Evolutionary conservation across 2,888 invertebrate species (phyloP), one percentile per base, ranked within the genome.

Genomic region (Nysson spinosus): DNA sequence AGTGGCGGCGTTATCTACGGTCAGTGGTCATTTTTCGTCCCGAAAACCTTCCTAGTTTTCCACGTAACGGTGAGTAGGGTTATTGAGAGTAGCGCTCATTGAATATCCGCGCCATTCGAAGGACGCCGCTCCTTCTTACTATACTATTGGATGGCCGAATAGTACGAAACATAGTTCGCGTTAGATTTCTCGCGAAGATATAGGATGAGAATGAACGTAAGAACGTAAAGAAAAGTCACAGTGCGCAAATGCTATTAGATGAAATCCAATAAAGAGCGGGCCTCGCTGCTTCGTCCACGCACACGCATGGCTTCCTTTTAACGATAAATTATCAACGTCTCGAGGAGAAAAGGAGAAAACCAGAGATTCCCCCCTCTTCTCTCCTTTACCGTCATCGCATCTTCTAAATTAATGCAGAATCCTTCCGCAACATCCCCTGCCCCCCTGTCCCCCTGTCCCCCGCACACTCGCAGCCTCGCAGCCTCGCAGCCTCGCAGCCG

Each of bases 181-280:
- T n/a, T n/a, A n/a, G n/a, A n/a, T n/a, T n/a, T n/a, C n/a, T n/a
- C n/a, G n/a, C n/a, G n/a, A n/a, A n/a, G n/a, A n/a, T n/a, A n/a
- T n/a, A n/a, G n/a, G n/a, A n/a, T 32, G n/a, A n/a, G 4, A 4
- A 11, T n/a, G 5, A 9, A 7, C 9, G 16, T n/a, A 17, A 35
- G 17, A 35, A 22, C 42, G 26, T 9, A 4, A 22, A 46, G 17
- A 35, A 22, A 34, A 34, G 7, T 3, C n/a, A 34, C 39, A 9
- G 20, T 12, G 34, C 37, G 57, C 43, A 63, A 78, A 79, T 79
- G 71, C 67, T 68, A 79, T 79, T 78, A 79, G 69, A 47, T 67
- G 60, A 72, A 76, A 80, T 79, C 78, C 78, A 79, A 80, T 79
- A 76, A 65, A 62, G 61, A 32, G 30, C 51, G 39, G 52, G 47